Conservation (phyloP, 2,888 invertebrate genomes). For the Eupithecia insigniata region DNA sequence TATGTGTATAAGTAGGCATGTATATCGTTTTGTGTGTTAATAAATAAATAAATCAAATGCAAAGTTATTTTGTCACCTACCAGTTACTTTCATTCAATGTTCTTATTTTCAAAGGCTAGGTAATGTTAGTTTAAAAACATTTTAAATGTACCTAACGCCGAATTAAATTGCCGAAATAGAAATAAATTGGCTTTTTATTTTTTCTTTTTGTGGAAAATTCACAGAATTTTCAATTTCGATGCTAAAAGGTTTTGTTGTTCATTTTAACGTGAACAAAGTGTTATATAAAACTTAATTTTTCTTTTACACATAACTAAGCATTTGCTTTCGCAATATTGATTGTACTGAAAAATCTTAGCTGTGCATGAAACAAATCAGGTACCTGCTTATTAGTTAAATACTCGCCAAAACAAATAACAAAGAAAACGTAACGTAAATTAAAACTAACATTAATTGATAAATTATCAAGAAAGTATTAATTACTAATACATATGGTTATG, state of each 20-base stretch:
- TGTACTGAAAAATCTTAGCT: no score
- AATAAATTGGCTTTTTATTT: background rate
- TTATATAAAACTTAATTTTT: background rate
- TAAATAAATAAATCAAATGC: no score
- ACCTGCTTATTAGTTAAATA: background rate
- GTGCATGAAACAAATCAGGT: background rate
- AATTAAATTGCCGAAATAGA: conserved; percentile 5
- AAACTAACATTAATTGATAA: background rate
- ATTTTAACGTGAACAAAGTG: background rate
- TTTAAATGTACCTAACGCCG: background rate
- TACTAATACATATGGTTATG: background rate
- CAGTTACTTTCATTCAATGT: background rate
- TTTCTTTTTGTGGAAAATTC: background rate
- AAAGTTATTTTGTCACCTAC: background rate
- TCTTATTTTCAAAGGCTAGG: background rate
- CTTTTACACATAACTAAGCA: background rate
- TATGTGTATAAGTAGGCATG: no score
- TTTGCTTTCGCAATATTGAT: background rate
- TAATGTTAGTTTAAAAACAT: background rate
- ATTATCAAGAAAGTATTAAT: background rate
- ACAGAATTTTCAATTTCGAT: background rate
- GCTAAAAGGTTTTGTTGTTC: conserved; percentile 9
- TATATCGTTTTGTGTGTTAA: no score
- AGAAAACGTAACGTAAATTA: background rate
- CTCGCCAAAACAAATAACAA: background rate